Evolutionary conservation across 2,113 vertebrate species (phyloP), one percentile per base, ranked within the genome.

Genomic region (Herpailurus yagouaroundi): DNA sequence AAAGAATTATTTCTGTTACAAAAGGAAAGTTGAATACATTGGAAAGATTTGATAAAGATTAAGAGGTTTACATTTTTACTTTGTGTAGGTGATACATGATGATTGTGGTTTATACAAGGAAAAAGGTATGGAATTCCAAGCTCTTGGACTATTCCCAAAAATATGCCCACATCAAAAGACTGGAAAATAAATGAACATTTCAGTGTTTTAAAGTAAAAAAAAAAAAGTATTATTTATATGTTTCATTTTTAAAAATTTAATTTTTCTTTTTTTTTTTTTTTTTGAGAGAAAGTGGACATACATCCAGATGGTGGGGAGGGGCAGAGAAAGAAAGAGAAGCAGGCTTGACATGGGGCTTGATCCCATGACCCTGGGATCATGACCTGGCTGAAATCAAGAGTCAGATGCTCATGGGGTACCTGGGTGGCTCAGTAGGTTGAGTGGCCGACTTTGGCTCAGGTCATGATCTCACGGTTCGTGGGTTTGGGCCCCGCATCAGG

Each of bases 401-500:
- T 60, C 57, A 50, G 21, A 60, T 9, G 21, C 3, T 60, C 57
- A 60, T 45, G 7, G 45, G 45, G 7, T 45, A 7, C 45, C 45
- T 45, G 45, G 45, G 45, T 45, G 45, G 7, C 45, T 45, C 45
- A 45, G 7, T 45, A 45, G 45, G 45, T 45, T 45, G 45, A 45
- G 45, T 45, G 45, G 45, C 45, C 45, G 45, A 45, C 45, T 45
- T 45, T 7, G 7, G 45, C 45, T 45, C 45, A 45, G 45, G 45
- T 45, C 45, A 45, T 9, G 45, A 45, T 45, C 45, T 45, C 45
- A 45, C 7, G 45, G 45, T 45, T 9, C 45, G 1, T 45, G 45
- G 1, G 45, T 45, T 45, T 9, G 7, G 1, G 7, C 7, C 45
- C 45, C 7, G 0, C 45, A 9, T 45, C 7, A 1, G 45, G 45